Percentiles rank a stretch among this genome's conserved stretches.
Evolutionary conservation across 30 jellyfish, hydroid and myxozoan genomes (phyloP).

Genomic region (Cassiopea andromeda): DNA sequence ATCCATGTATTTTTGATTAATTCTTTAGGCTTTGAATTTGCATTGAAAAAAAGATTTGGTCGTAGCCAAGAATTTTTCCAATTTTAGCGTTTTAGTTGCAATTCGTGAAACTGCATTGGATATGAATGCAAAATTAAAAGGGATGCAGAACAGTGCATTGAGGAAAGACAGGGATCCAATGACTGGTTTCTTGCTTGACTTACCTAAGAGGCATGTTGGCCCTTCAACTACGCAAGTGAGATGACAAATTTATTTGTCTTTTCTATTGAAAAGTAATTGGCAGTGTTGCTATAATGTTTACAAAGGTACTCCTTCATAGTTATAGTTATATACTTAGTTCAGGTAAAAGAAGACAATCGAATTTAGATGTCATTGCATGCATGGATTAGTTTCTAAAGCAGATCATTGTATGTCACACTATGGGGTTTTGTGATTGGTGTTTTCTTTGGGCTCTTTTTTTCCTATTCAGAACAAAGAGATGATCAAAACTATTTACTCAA

Average conservation of each 20-base stretch:
- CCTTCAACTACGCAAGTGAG: constrained; percentile 97
- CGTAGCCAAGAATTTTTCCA: neutral
- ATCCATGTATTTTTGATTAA: no score
- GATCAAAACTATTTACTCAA: no score
- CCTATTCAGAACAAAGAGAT: no score
- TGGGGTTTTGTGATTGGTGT: no score
- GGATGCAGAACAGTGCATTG: constrained; percentile 54
- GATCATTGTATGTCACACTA: no score
- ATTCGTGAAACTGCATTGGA: constrained; percentile 94
- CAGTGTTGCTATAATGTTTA: neutral
- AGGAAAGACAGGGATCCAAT: constrained; percentile 91
- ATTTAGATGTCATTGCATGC: no score
- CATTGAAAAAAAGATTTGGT: neutral
- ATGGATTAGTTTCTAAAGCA: no score
- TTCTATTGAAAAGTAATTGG: neutral
- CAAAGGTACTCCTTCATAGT: no score
- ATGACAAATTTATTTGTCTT: neutral
- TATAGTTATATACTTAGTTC: no score
- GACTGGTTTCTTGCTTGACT: constrained; percentile 75
- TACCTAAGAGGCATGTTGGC: constrained; percentile 94
- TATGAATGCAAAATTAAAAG: constrained; percentile 36
- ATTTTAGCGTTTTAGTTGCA: constrained; percentile 80
- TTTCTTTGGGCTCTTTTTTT: no score
- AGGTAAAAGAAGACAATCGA: no score
- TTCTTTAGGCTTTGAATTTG: neutral